Evolutionary conservation across 2,888 invertebrate species (phyloP).

Genomic region (Campaea margaritaria): DNA sequence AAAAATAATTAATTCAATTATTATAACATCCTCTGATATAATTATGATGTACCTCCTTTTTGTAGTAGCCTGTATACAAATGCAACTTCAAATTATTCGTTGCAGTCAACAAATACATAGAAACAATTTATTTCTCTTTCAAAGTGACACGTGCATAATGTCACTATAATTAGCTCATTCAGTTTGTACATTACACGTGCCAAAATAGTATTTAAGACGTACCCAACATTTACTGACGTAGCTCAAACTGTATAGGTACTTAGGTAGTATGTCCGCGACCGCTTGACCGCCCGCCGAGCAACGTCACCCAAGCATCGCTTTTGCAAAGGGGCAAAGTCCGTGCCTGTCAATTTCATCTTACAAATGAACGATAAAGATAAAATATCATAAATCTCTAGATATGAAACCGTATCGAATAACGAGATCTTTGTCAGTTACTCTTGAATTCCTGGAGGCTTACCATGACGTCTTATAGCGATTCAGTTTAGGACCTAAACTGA

Average conservation of each 20-base stretch:
- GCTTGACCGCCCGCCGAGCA: not conserved
- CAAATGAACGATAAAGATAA: constrained; percentile 17
- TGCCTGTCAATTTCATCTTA: constrained; percentile 1
- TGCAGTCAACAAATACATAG: constrained; percentile 33
- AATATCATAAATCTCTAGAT: constrained; percentile 6
- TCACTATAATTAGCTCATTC: constrained; percentile 18
- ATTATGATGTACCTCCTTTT: no score
- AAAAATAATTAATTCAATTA: not conserved
- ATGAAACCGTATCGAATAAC: not conserved
- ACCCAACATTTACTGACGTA: no score
- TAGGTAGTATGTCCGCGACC: not conserved
- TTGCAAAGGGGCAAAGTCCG: constrained; percentile 17
- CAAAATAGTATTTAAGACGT: constrained; percentile 6
- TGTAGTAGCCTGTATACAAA: no score
- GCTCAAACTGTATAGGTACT: no score
- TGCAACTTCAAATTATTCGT: not conserved
- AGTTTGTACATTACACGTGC: constrained; percentile 7
- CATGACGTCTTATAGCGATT: no score
- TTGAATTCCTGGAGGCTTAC: no score
- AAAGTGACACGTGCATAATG: not conserved
- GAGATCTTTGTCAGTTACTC: constrained; percentile 5
- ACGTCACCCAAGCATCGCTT: not conserved
- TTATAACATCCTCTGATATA: not conserved
- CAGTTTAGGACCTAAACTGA: no score
- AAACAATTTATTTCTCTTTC: not conserved